Evolutionary conservation across 2,888 invertebrate genomes (phyloP).

Genomic region (Patella depressa): DNA sequence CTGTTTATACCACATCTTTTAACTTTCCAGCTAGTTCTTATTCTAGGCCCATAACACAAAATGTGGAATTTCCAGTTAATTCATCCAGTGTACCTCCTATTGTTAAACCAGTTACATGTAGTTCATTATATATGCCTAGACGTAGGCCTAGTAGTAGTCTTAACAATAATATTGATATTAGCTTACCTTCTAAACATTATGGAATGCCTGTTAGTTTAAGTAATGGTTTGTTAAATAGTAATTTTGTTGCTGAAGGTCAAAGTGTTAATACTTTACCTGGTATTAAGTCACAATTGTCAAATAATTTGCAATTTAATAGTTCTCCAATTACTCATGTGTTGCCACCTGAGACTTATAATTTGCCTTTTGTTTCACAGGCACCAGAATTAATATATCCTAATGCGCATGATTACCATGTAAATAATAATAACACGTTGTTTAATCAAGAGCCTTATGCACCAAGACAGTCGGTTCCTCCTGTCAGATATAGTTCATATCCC

Average conservation of each 20-base stretch:
- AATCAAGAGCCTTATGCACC: too few relatives aligned
- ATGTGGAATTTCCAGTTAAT: background rate
- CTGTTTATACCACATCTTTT: too few relatives aligned
- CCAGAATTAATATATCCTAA: background rate
- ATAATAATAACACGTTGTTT: background rate
- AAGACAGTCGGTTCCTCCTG: too few relatives aligned
- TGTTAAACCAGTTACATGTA: too few relatives aligned
- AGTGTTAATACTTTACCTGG: background rate
- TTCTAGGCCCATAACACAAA: too few relatives aligned
- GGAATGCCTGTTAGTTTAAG: background rate
- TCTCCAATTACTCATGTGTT: background rate
- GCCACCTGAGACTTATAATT: background rate
- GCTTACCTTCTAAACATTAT: background rate
- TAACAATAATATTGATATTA: background rate
- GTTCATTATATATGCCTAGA: too few relatives aligned
- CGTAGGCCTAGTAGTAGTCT: too few relatives aligned
- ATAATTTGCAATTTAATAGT: background rate
- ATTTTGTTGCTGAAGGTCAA: background rate
- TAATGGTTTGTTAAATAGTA: background rate
- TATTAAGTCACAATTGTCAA: too few relatives aligned
- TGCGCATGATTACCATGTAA: background rate
- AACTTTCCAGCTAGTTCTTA: too few relatives aligned
- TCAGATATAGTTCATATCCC: too few relatives aligned
- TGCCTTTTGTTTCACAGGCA: background rate
- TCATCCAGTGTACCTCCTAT: background rate